Evolutionary conservation across 2,888 invertebrate species (phyloP), one percentile per base, ranked within the genome.

Genomic region (Abrostola tripartita): DNA sequence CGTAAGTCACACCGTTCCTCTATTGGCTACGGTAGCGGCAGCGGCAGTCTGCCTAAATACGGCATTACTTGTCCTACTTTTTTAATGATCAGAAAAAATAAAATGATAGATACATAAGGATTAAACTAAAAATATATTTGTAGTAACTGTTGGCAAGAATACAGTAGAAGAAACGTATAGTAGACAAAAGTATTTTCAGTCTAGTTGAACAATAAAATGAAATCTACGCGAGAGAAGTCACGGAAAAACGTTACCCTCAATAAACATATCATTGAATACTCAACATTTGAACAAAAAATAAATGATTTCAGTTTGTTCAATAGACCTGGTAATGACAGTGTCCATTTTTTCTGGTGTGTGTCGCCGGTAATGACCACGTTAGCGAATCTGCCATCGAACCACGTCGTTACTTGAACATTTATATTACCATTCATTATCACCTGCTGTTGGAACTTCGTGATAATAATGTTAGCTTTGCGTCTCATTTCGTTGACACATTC

Each of bases 401-500:
- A 51, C 50, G 60, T 56, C 64, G 61, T 55, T 50, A 41, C 37
- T 40, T 50, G 49, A 56, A 73, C 56, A 64, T 71, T 57, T 44
- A 53, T 62, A 51, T 64, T 44, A 57, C 36, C 47, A 60, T 62
- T 62, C 44, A 56, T 66, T 63, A 65, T 36, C 44, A 69, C 12
- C 61, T 47, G 65, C 38, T 59, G 55, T 53, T 59, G 42, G 52
- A 58, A 59, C 52, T 68, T 76, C 51, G 55, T 38, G 44, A 60
- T 61, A 42, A 61, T 63, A 62, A 65, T 62, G 53, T 64, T 76
- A 65, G 63, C 64, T 53, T 52, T 53, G 54, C 65, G 42, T 44
- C 52, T 40, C 61, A 37, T 44, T 65, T 49, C 57, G 64, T 70
- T 80, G 70, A 72, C 65, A 80, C 52, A 64, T 73, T 78, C 58